Conservation (phyloP, 2,113 vertebrate genomes). For the Alaudala cheleensis region DNA sequence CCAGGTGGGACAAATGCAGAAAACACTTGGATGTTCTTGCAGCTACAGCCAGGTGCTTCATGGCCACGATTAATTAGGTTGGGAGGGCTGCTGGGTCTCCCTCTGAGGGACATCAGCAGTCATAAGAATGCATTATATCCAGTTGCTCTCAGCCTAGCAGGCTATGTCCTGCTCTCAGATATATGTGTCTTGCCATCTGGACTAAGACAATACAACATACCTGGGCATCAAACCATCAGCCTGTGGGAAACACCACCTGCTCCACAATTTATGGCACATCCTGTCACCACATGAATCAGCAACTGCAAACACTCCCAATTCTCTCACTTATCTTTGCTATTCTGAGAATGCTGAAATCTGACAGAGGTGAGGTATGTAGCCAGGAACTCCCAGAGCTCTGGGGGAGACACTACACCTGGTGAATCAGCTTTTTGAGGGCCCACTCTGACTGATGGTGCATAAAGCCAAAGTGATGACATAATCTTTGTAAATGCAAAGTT, state of each 20-base stretch:
- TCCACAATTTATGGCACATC: neutral
- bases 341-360: neutral
- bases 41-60: neutral
- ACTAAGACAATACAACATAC: neutral
- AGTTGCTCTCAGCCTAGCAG: neutral
- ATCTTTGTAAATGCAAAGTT: neutral
- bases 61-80: neutral
- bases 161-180: neutral
- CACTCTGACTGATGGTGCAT: fast-evolving
- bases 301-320: neutral
- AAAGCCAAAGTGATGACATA: neutral
- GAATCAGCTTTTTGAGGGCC: neutral
- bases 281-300: neutral
- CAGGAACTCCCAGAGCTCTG: neutral
- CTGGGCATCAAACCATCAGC: neutral
- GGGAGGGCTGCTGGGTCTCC: neutral
- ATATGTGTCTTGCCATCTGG: neutral
- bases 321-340: neutral
- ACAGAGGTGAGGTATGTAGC: neutral
- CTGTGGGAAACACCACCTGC: neutral
- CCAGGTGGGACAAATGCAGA: neutral
- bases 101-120: neutral
- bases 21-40: neutral
- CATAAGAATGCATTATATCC: neutral
- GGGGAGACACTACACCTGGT: neutral